Evolutionary conservation across 2,113 vertebrate species (phyloP).

Genomic region (Merops nubicus): DNA sequence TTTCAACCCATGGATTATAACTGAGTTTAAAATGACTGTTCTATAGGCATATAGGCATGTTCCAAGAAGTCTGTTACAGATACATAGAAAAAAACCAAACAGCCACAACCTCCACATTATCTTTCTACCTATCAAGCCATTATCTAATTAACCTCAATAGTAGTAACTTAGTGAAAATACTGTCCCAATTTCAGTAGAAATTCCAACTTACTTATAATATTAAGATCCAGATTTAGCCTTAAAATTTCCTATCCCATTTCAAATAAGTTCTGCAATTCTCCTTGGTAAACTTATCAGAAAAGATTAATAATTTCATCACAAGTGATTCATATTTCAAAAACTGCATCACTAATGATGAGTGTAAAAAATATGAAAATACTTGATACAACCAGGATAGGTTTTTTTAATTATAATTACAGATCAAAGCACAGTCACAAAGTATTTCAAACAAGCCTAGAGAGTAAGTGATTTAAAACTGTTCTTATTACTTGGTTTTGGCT

Average conservation of each 20-base stretch:
- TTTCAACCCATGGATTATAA: background rate
- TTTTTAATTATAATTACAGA: background rate
- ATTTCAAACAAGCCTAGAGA: conserved; percentile 38
- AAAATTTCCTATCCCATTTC: background rate
- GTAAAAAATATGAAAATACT: background rate
- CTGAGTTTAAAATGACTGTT: background rate
- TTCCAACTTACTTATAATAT: background rate
- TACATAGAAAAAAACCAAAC: background rate
- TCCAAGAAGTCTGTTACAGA: background rate
- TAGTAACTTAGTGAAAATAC: background rate
- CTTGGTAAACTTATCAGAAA: background rate
- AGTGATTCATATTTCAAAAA: background rate
- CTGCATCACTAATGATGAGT: background rate
- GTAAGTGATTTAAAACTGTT: conserved; percentile 44
- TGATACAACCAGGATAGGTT: background rate
- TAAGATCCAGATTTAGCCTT: background rate
- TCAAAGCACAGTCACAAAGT: conserved; percentile 5
- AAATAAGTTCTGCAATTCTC: background rate
- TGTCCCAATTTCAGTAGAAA: background rate
- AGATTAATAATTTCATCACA: background rate
- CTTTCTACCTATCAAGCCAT: background rate
- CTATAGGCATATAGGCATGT: background rate
- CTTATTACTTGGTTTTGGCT: conserved; percentile 58
- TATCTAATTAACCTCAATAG: background rate
- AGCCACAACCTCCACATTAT: background rate